These are phyloP conservation scores for Atta colombica DNA, from an alignment of 1,140 invertebrate genomes.

Conservation along the genomic window DNA sequence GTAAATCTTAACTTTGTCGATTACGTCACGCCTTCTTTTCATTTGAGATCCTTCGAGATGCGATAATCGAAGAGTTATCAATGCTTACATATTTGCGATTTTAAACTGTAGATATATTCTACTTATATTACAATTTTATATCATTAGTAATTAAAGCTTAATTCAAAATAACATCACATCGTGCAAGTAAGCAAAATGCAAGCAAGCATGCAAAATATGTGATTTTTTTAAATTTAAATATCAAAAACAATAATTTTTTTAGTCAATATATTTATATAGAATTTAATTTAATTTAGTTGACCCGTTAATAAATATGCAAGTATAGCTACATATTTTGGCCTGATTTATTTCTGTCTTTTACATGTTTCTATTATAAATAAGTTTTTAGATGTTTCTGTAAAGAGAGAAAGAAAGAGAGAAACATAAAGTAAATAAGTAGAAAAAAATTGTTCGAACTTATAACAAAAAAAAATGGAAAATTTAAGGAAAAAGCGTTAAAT, in stretches of 20 bases:
- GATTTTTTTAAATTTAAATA: neutral
- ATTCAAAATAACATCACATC: neutral
- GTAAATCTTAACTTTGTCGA: conserved; percentile 11
- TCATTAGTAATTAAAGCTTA: conserved; percentile 11
- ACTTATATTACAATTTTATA: neutral
- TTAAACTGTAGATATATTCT: neutral
- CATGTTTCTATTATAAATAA: neutral
- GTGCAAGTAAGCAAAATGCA: neutral
- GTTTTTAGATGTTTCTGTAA: no score
- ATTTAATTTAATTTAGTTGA: neutral
- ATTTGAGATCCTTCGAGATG: neutral
- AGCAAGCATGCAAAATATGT: neutral
- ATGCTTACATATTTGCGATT: neutral
- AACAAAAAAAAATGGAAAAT: no score
- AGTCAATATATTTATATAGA: neutral
- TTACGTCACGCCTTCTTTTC: neutral
- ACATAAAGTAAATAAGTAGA: no score
- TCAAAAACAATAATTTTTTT: neutral
- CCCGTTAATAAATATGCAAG: neutral
- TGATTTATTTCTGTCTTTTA: neutral
- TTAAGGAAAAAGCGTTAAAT: no score
- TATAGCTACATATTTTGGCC: neutral
- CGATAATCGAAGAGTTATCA: neutral
- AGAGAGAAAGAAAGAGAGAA: no score
- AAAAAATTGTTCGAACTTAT: no score